Conservation (phyloP, 2,797 vertebrate genomes). For the Parambassis ranga region DNA sequence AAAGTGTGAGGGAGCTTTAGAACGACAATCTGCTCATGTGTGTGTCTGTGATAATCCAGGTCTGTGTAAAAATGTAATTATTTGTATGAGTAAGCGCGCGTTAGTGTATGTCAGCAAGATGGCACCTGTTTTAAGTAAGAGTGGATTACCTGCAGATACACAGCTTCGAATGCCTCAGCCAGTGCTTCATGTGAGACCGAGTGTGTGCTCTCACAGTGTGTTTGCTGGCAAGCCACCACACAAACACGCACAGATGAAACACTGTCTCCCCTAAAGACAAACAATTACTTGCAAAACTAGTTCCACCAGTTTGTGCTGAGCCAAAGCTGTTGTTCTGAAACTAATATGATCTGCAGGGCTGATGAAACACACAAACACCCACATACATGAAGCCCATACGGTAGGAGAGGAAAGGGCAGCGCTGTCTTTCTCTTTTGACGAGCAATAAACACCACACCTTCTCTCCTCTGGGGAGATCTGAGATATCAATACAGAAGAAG, state of each 20-base stretch:
- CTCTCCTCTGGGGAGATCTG: conserved; percentile 46
- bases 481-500: conserved; percentile 57
- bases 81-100: conserved; percentile 74
- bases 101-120: conserved; percentile 73
- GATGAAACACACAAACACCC: conserved; percentile 11
- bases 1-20: conserved; percentile 36
- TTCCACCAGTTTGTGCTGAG: conserved; percentile 60
- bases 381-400: conserved; percentile 9
- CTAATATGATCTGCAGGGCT: conserved; percentile 49
- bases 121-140: conserved; percentile 70
- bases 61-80: conserved; percentile 76
- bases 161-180: conserved; percentile 55
- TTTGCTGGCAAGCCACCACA: conserved; percentile 20
- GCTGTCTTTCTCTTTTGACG: conserved; percentile 53
- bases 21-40: conserved; percentile 31
- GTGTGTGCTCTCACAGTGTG: neutral
- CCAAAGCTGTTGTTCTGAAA: conserved; percentile 52
- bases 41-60: conserved; percentile 53
- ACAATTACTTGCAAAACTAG: conserved; percentile 66
- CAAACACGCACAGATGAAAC: conserved; percentile 10
- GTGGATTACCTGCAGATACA: conserved; percentile 66
- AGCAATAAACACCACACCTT: conserved; percentile 60
- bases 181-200: neutral
- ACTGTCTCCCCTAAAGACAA: conserved; percentile 50
- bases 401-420: conserved; percentile 50